A percentile compares a stretch with the other conserved stretches of the same genome.
These are phyloP conservation scores for Calonectris borealis DNA, from an alignment of 2,113 vertebrate genomes.

Conservation along the genomic window DNA sequence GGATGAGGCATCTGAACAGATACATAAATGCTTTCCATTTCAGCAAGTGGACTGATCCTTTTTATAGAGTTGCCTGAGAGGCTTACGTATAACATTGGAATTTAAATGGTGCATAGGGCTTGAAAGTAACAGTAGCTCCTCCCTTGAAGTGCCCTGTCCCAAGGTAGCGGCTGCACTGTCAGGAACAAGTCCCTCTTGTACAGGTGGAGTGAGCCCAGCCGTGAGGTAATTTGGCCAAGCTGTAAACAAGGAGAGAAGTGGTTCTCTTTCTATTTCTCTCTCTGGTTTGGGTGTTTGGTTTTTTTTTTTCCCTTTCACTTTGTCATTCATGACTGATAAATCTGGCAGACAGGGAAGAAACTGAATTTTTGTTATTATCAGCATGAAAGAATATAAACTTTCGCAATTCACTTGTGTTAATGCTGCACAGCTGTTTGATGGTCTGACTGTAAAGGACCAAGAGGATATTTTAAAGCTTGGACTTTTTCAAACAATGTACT, in stretches of 20 bases:
- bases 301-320: background rate
- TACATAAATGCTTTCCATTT: background rate
- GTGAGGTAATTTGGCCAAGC: background rate
- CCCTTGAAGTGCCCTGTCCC: background rate
- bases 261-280: background rate
- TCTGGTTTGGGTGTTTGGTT: background rate
- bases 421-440: slow-evolving; percentile 31
- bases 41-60: background rate
- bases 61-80: background rate
- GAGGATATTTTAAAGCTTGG: slow-evolving; percentile 41
- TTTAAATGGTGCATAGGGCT: background rate
- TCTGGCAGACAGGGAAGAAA: slow-evolving; percentile 4
- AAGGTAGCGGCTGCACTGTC: background rate
- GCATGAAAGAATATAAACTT: slow-evolving; percentile 29
- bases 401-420: background rate
- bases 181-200: background rate
- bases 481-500: slow-evolving; percentile 26
- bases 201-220: accelerated
- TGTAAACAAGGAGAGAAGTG: background rate
- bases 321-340: slow-evolving; percentile 11
- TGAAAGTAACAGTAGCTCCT: background rate
- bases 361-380: slow-evolving; percentile 36
- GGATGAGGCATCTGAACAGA: background rate
- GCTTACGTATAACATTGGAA: background rate
- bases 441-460: slow-evolving; percentile 21